Base-by-base conservation (phyloP, 2,113 vertebrate genomes). In the Lethenteron reissneri region DNA sequence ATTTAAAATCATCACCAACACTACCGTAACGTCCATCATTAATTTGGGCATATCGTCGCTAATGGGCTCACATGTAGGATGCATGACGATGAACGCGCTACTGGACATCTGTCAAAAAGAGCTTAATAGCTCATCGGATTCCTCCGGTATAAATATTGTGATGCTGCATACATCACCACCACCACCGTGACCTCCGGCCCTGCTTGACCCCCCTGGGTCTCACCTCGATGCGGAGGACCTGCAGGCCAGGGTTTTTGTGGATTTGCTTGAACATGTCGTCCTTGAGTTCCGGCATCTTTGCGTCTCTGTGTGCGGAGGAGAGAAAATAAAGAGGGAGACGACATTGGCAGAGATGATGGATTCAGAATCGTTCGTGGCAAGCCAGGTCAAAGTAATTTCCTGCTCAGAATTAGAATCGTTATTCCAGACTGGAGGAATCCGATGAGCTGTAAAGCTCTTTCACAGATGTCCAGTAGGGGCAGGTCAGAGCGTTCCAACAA, bases 211-310 rank as follows among this genome's bases (percentile, higher is more conserved):
- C 6, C 56, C 9, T 12, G 9, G 13, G 58, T 9, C 81, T 76
- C 71, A 88, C 88, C 87, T 90, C 88, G 0, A 90, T 85, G 77
- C 88, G 79, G 87, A 87, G 89, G 85, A 88, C 86, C 77, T 88
- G 85, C 72, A 89, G 57, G 17, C 88, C 88, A 0, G 87, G 83
- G 0, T 81, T 86, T 83, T 81, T 81, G 77, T 88, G 83, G 76
- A 89, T 81, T 1, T 81, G 83, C 75, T 74, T 78, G 77, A 78
- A 79, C 78, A 88, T 78, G 71, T 83, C 79, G 70, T 74, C 2
- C 11, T 75, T 86, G 77, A 87, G 80, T 70, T 83, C 76, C 58
- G 83, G 76, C 88, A 89, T 90, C 74, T 64, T 77, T 69, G 19
- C 59, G 75, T 74, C 70, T 71, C 57, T 41, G 41, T 41, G 41